phyloP scores from a whole-genome alignment of 2,797 vertebrate genomes.

The Paguma larvata region DNA sequence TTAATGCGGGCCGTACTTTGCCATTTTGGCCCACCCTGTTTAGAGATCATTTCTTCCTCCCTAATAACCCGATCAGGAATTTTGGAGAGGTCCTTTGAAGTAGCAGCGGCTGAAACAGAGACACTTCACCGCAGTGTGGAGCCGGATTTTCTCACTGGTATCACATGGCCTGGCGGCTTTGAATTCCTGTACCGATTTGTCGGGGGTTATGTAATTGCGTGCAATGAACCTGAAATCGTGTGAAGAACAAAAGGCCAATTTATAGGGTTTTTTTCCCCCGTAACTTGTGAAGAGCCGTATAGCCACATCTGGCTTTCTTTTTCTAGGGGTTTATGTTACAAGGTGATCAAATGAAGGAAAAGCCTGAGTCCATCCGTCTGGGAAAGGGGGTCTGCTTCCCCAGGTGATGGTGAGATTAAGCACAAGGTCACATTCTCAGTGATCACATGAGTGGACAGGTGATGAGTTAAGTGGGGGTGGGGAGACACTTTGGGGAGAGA shows the following conservation, averaged over 20 bases:
- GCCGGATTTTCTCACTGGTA: constrained; percentile 72
- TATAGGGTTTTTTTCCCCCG: background rate
- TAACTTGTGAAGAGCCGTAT: constrained; percentile 28
- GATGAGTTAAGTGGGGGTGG: background rate
- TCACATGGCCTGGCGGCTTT: constrained; percentile 54
- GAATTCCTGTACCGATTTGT: constrained; percentile 23
- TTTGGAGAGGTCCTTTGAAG: constrained; percentile 40
- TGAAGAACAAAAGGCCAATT: constrained; percentile 43
- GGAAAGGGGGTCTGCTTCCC: background rate
- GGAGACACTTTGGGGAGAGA: background rate
- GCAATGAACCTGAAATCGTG: constrained; percentile 64
- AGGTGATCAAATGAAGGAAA: constrained; percentile 59
- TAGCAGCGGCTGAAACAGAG: constrained; percentile 26
- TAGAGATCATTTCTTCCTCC: background rate
- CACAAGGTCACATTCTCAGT: constrained; percentile 28
- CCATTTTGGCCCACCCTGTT: background rate
- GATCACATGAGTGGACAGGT: background rate
- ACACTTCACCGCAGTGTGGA: fast-evolving
- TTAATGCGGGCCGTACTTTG: background rate
- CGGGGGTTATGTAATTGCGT: constrained; percentile 58
- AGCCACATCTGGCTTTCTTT: constrained; percentile 9
- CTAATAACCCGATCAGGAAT: background rate
- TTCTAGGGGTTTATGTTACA: constrained; percentile 56
- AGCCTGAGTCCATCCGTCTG: background rate
- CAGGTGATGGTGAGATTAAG: background rate